Base-by-base conservation (phyloP, 2,797 vertebrate species). In the Argyrosomus regius region DNA sequence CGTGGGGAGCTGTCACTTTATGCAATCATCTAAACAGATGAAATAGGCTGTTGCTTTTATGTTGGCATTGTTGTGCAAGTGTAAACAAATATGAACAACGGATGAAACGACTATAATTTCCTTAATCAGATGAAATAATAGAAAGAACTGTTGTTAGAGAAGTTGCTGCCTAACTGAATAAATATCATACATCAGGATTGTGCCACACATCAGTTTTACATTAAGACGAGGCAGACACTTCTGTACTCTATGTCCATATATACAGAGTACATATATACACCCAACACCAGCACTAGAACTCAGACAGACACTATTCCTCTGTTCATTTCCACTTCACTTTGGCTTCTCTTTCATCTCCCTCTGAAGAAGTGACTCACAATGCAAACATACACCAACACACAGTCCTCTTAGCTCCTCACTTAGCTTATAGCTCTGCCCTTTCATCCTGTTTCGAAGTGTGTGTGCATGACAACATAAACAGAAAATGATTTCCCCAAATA, bases 321-420 rank as follows among this genome's bases (percentile, higher is more conserved):
- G 20, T 56, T 28, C 3, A 0, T n/a, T 48, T 76, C 41, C 39
- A 60, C 50, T 76, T 41, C 14, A 26, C 16, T 61, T 61, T 43
- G 13, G 22, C 46, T 62, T 35, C 49, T 24, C 45, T 58, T 73
- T 68, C 26, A 52, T 68, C 57, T 64, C 17, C 66, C 49, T 52
- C 35, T n/a, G 45, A 52, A 53, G 13, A 58, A 52, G 46, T n/a
- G 31, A 73, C 26, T 58, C 69, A 53, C 35, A 59, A 41, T 58
- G 69, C 39, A 74, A 49, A 77, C 50, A 50, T 2, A 28, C 49
- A 41, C 76, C 20, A 31, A 61, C 43, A 68, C 18, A 46, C 24
- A 3, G 20, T 26, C 66, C n/a, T 54, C 46, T 39, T 39, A 39
- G 35, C 35, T 49, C 45, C 49, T 59, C 56, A 17, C 24, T 11